phyloP scores from a whole-genome alignment of 1,140 invertebrate genomes.

The Steinernema khuongi region DNA sequence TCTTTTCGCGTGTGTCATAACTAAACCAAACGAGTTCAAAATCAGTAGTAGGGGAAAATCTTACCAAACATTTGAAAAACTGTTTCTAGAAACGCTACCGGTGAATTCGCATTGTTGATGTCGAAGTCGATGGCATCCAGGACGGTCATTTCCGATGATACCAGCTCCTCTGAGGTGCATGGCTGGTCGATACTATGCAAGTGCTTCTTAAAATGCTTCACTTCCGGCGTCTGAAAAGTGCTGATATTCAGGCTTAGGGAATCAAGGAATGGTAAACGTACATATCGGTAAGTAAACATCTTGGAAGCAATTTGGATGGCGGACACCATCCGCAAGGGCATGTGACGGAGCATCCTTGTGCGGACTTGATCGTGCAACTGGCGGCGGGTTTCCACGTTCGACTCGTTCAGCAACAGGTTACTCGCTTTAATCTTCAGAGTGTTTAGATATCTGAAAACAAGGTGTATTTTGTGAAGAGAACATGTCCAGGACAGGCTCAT shows the following conservation, averaged over 20 bases:
- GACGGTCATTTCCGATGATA: not conserved
- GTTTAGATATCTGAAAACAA: not conserved
- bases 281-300: slow-evolving; percentile 2
- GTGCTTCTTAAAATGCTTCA: not conserved
- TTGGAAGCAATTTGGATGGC: not conserved
- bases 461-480: too few species aligned
- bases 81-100: not conserved
- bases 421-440: not conserved
- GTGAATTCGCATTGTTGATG: not conserved
- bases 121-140: not conserved
- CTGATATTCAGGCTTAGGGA: not conserved
- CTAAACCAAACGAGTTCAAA: not conserved
- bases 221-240: not conserved
- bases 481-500: too few species aligned
- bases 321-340: not conserved
- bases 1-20: not conserved
- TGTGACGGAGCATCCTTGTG: not conserved
- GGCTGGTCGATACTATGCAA: not conserved
- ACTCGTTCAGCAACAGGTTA: not conserved
- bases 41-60: not conserved
- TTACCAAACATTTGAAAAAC: slow-evolving; percentile 4
- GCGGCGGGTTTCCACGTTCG: not conserved
- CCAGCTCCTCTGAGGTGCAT: not conserved
- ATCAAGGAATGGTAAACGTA: not conserved
- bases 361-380: slow-evolving; percentile 9